A percentile compares a stretch with the other conserved stretches of the same genome.
Evolutionary conservation across 2,797 vertebrate genomes (phyloP).

Genomic region (Sebastes minor): DNA sequence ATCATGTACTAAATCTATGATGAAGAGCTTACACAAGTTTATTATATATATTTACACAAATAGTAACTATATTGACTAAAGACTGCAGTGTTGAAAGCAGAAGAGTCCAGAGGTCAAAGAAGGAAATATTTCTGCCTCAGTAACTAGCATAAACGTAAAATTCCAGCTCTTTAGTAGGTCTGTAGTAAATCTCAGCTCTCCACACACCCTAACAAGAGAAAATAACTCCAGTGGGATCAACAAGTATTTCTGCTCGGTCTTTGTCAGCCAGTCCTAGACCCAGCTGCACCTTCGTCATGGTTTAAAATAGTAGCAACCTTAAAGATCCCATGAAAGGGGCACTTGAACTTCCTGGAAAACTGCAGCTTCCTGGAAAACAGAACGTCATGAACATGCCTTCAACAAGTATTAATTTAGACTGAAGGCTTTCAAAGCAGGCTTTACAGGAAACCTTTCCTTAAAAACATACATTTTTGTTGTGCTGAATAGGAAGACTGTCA

Average conservation of each 20-base stretch:
- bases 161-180: neutral
- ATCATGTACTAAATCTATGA: neutral
- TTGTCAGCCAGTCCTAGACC: neutral
- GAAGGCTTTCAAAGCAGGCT: neutral
- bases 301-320: neutral
- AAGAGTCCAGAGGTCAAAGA: conserved; percentile 7
- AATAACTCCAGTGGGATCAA: neutral
- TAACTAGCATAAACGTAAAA: neutral
- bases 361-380: neutral
- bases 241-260: neutral
- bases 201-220: neutral
- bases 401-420: neutral
- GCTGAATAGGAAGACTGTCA: neutral
- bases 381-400: neutral
- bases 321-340: neutral
- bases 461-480: neutral
- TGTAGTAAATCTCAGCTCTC: neutral
- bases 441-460: neutral
- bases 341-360: neutral
- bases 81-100: neutral
- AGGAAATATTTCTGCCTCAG: neutral
- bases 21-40: neutral
- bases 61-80: neutral
- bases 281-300: conserved; percentile 5
- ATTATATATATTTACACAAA: neutral